Conservation (phyloP, 2,888 invertebrate genomes). For the Eupithecia dodoneata region DNA sequence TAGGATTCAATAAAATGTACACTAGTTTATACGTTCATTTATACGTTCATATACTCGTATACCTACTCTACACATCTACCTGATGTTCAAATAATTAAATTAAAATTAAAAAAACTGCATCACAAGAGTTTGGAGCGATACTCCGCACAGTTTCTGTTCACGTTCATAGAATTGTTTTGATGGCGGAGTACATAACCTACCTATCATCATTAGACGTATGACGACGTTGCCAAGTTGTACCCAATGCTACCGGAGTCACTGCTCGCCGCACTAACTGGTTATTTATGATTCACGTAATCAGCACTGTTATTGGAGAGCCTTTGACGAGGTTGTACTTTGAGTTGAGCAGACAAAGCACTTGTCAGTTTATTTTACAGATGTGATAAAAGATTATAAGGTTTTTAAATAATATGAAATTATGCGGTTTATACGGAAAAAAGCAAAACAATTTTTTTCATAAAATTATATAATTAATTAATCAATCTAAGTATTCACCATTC, state of each 20-base stretch:
- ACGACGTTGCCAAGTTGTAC: conserved; percentile 38
- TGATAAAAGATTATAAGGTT: background rate
- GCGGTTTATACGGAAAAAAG: too few species aligned
- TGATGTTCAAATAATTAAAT: too few species aligned
- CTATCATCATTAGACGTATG: conserved; percentile 60
- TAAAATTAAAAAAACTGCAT: too few species aligned
- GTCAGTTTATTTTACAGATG: background rate
- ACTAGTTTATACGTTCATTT: too few species aligned
- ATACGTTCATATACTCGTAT: too few species aligned
- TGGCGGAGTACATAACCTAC: conserved; percentile 47
- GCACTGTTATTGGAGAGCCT: background rate
- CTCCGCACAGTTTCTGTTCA: conserved; percentile 67
- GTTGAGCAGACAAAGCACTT: background rate
- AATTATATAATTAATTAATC: too few species aligned
- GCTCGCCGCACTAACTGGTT: conserved; percentile 18
- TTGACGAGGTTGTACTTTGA: background rate
- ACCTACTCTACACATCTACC: too few species aligned
- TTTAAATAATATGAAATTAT: too few species aligned
- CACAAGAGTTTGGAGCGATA: background rate
- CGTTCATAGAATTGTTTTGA: conserved; percentile 65
- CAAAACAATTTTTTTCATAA: too few species aligned
- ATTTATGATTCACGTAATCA: conserved; percentile 15
- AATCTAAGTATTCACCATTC: too few species aligned
- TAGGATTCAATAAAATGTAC: too few species aligned
- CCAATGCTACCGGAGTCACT: conserved; percentile 44